phyloP scores from a whole-genome alignment of 2,797 vertebrate species.

The Melopsittacus undulatus region DNA sequence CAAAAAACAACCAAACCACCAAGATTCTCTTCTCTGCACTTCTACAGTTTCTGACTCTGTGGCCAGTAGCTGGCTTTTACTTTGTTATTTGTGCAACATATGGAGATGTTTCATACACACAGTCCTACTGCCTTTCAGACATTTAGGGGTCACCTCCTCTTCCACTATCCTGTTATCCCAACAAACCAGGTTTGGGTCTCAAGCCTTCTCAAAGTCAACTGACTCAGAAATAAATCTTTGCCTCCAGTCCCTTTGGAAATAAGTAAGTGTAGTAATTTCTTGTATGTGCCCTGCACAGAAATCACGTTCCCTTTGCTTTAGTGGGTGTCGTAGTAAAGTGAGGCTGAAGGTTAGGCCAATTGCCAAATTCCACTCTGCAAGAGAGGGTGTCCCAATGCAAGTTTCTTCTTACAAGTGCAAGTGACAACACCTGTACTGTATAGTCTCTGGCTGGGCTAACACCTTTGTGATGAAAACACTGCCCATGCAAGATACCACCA shows the following conservation, averaged over 20 bases:
- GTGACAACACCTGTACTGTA: background rate
- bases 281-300: background rate
- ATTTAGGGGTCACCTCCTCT: background rate
- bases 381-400: background rate
- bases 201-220: background rate
- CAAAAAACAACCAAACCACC: background rate
- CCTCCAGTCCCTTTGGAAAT: background rate
- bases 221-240: background rate
- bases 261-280: background rate
- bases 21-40: background rate
- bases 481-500: background rate
- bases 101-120: background rate
- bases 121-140: background rate
- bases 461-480: background rate
- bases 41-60: background rate
- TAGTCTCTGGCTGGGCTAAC: background rate
- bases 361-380: background rate
- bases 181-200: background rate
- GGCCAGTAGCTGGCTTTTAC: background rate
- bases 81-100: background rate
- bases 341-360: background rate
- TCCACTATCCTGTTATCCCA: background rate
- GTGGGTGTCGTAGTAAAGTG: background rate
- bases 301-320: background rate
- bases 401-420: background rate